phyloP scores from a whole-genome alignment of 1,140 invertebrate species.

The Grapholita molesta region DNA sequence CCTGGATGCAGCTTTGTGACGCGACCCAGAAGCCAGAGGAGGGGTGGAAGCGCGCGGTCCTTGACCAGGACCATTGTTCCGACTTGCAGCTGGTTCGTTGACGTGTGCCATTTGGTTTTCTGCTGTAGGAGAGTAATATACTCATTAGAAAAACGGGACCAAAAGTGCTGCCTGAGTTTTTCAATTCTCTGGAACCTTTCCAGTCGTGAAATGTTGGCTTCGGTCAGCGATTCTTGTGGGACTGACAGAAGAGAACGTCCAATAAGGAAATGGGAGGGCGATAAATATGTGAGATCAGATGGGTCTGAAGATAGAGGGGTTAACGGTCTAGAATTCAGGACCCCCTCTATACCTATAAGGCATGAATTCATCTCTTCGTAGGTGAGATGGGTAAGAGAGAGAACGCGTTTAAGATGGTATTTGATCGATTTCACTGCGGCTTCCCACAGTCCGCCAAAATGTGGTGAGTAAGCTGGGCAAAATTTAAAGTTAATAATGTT shows the following conservation, averaged over 20 bases:
- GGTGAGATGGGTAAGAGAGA: conserved; percentile 19
- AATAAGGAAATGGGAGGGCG: conserved; percentile 1
- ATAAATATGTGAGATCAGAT: neutral
- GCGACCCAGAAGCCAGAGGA: conserved; percentile 32
- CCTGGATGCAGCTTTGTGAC: conserved; percentile 22
- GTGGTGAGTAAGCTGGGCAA: no score
- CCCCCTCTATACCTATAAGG: conserved; percentile 26
- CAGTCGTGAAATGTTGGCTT: neutral
- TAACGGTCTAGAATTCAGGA: conserved; percentile 20
- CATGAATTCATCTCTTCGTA: conserved; percentile 27
- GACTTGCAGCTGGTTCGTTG: neutral
- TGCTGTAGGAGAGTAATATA: neutral
- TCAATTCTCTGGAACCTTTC: neutral
- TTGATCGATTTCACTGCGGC: neutral
- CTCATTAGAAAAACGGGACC: neutral
- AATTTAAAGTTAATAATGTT: no score
- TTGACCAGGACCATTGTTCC: conserved; percentile 14
- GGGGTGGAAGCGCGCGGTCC: conserved; percentile 21
- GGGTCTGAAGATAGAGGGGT: conserved; percentile 13
- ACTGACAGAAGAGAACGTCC: neutral
- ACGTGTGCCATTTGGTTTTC: neutral
- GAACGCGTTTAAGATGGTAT: neutral
- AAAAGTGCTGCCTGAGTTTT: conserved; percentile 6
- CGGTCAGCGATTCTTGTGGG: neutral
- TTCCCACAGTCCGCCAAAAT: no score